Conservation (phyloP, 2,113 vertebrate species). For the Varanus komodoensis region DNA sequence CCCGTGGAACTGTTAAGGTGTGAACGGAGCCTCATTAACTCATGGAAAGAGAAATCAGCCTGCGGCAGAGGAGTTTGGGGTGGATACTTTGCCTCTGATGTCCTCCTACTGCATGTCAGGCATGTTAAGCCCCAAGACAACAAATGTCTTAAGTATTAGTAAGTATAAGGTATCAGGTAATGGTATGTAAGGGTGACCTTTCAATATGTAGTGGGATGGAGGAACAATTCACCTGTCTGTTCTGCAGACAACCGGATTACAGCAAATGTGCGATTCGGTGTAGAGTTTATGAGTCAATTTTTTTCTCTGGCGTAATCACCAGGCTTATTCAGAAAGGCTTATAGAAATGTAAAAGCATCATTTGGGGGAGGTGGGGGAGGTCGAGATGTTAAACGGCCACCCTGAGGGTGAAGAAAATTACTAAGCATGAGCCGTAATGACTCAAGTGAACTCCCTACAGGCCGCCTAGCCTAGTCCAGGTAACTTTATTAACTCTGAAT, state of each 20-base stretch:
- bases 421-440: slow-evolving; percentile 32
- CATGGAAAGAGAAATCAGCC: slow-evolving; percentile 3
- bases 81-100: slow-evolving; percentile 2
- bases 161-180: slow-evolving; percentile 25
- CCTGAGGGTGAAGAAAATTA: slow-evolving; percentile 54
- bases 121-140: neutral
- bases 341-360: slow-evolving; percentile 53
- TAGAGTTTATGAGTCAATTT: slow-evolving; percentile 40
- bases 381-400: slow-evolving; percentile 40
- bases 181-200: slow-evolving; percentile 3
- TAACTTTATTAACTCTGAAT: slow-evolving; percentile 40
- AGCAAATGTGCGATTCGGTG: slow-evolving; percentile 38
- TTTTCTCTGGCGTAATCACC: slow-evolving; percentile 46
- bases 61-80: neutral
- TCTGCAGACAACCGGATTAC: slow-evolving; percentile 32
- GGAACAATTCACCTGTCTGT: slow-evolving; percentile 8
- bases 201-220: slow-evolving; percentile 26
- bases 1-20: neutral
- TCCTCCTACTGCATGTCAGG: neutral
- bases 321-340: slow-evolving; percentile 30
- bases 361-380: neutral
- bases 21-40: neutral
- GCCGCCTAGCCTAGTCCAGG: slow-evolving; percentile 41
- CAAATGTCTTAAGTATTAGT: slow-evolving; percentile 10
- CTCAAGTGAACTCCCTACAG: slow-evolving; percentile 34